A percentile compares a stretch with the other conserved stretches of the same genome.
phyloP scores from a whole-genome alignment of 2,113 vertebrate species.

The Uria aalge region DNA sequence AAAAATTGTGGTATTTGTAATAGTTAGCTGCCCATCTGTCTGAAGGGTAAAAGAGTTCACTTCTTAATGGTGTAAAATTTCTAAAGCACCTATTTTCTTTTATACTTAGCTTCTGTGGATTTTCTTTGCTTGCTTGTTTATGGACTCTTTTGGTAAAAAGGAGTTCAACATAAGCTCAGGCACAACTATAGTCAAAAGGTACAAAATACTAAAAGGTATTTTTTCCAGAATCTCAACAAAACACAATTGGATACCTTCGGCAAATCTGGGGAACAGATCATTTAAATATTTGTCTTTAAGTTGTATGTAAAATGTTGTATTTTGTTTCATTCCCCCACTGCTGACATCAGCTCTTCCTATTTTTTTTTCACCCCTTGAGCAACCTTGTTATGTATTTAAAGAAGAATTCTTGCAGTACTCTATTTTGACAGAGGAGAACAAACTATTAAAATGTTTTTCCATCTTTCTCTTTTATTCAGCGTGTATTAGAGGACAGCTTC shows the following conservation, averaged over 20 bases:
- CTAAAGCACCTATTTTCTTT: neutral
- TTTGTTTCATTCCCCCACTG: neutral
- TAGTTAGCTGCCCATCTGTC: neutral
- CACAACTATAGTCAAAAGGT: neutral
- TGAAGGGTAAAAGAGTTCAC: neutral
- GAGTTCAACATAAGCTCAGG: neutral
- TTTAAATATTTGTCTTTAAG: neutral
- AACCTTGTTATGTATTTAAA: neutral
- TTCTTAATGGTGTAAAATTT: neutral
- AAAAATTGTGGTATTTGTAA: neutral
- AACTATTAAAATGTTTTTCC: neutral
- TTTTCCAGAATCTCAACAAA: neutral
- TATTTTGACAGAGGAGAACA: neutral
- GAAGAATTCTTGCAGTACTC: neutral
- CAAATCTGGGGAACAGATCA: neutral
- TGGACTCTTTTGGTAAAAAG: neutral
- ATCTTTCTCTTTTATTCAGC: neutral
- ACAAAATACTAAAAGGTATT: neutral
- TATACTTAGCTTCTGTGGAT: neutral
- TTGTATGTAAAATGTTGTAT: neutral
- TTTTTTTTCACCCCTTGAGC: neutral
- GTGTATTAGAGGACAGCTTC: neutral
- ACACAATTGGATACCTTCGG: rapidly evolving
- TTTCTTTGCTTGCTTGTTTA: neutral
- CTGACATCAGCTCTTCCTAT: neutral